Percentiles rank a stretch among this genome's conserved stretches.
Conservation (phyloP, 1,140 invertebrate species). For the Riptortus pedestris region DNA sequence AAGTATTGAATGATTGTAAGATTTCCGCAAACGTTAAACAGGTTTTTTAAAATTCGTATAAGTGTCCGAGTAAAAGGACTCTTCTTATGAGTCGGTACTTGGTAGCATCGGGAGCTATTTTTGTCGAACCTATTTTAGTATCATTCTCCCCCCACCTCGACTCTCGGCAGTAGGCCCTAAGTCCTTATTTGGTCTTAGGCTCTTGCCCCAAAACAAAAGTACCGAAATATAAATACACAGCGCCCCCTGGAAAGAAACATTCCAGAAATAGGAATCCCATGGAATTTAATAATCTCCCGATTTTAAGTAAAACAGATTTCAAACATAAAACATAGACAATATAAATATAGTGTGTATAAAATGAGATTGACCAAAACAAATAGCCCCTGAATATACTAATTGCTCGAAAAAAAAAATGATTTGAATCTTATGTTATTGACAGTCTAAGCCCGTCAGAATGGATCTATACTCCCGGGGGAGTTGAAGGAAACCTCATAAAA, state of each 20-base stretch:
- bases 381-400: no score
- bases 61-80: no score
- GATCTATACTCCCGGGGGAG: neutral
- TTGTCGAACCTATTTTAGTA: neutral
- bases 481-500: neutral
- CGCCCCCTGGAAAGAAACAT: conserved; percentile 4
- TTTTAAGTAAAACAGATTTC: neutral
- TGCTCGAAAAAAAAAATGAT: neutral
- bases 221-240: neutral
- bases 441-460: neutral
- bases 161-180: no score
- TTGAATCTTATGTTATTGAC: neutral
- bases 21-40: no score
- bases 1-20: neutral
- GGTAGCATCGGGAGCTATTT: neutral
- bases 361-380: neutral
- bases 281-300: no score
- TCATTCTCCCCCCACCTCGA: neutral
- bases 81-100: no score
- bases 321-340: neutral
- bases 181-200: neutral
- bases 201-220: conserved; percentile 6
- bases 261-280: no score
- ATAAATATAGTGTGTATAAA: neutral
- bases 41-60: neutral